phyloP scores from a whole-genome alignment of 2,113 vertebrate genomes.

The Silurus glanis region DNA sequence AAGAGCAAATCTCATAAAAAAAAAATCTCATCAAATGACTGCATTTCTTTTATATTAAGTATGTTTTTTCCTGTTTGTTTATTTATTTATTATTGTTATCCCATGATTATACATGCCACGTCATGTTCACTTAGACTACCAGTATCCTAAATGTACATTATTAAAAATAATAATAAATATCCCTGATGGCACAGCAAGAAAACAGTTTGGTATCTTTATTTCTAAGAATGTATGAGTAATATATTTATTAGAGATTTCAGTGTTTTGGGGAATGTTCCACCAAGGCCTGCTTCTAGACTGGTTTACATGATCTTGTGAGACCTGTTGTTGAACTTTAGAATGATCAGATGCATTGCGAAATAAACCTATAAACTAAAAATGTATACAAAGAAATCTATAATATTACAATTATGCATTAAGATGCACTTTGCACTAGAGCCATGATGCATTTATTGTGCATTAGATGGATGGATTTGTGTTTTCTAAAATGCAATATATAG shows the following conservation, averaged over 20 bases:
- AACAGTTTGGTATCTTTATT: neutral
- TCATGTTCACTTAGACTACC: neutral
- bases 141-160: neutral
- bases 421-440: too few relatives aligned
- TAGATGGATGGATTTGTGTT: neutral
- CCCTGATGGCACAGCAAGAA: neutral
- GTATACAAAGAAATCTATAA: too few relatives aligned
- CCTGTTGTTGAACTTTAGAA: neutral
- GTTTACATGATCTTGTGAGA: neutral
- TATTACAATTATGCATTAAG: too few relatives aligned
- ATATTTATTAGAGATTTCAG: neutral
- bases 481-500: too few relatives aligned
- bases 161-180: neutral
- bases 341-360: neutral
- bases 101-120: too few relatives aligned
- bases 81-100: too few relatives aligned
- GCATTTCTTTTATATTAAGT: too few relatives aligned
- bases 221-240: neutral
- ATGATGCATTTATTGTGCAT: too few relatives aligned
- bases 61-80: too few relatives aligned
- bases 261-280: neutral
- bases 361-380: too few relatives aligned
- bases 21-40: too few relatives aligned
- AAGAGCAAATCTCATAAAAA: too few relatives aligned
- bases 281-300: neutral